These are phyloP conservation scores for Ceratina australensis DNA, from an alignment of 1,140 invertebrate genomes.

Conservation along the genomic window DNA sequence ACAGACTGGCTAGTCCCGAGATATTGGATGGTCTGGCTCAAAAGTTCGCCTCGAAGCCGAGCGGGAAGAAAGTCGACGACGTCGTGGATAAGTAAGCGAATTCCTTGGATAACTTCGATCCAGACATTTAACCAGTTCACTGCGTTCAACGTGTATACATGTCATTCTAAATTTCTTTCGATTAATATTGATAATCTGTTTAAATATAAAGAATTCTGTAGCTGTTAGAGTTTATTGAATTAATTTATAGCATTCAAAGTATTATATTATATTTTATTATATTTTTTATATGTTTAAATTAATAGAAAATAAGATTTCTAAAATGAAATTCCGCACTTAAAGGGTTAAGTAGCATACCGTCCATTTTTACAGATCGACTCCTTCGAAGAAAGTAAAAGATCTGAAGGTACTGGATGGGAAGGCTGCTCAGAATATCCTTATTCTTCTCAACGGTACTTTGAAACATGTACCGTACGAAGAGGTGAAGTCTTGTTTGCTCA, in stretches of 20 bases:
- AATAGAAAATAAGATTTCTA: too few species aligned
- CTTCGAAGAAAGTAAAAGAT: slow-evolving; percentile 93
- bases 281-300: too few species aligned
- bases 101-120: too few species aligned
- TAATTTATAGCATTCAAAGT: too few species aligned
- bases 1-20: slow-evolving; percentile 91
- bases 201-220: too few species aligned
- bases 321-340: too few species aligned
- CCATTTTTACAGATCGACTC: slow-evolving; percentile 79
- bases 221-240: too few species aligned
- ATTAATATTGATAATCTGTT: too few species aligned
- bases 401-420: slow-evolving; percentile 95
- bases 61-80: slow-evolving; percentile 86
- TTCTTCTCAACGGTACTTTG: slow-evolving; percentile 92
- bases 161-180: too few species aligned
- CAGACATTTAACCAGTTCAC: too few species aligned
- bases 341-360: background rate
- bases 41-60: slow-evolving; percentile 93
- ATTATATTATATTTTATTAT: too few species aligned
- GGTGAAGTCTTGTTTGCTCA: slow-evolving; percentile 90
- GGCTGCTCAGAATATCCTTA: slow-evolving; percentile 96
- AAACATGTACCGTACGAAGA: slow-evolving; percentile 94
- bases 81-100: slow-evolving; percentile 83
- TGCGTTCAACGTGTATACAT: background rate
- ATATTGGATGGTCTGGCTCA: slow-evolving; percentile 90